Percentiles rank a stretch among this genome's conserved stretches.
These are phyloP conservation scores for Magallana gigas DNA, from an alignment of 1,140 invertebrate genomes.

Conservation along the genomic window DNA sequence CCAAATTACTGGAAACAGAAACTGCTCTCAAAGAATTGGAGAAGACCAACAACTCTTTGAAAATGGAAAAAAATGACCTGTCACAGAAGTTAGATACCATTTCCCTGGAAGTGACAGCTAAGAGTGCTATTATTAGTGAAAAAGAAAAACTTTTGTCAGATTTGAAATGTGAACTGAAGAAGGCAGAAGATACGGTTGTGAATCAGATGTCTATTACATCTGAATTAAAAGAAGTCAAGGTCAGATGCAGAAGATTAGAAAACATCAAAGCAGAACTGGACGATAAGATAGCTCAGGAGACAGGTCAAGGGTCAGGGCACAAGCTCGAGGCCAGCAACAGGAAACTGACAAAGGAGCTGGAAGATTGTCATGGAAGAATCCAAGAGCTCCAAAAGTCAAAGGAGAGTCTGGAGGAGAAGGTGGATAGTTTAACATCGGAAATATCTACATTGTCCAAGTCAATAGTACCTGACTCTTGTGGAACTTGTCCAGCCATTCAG, in stretches of 20 bases:
- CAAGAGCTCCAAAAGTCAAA: neutral
- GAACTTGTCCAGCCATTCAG: neutral
- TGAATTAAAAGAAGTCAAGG: conserved; percentile 27
- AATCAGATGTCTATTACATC: conserved; percentile 13
- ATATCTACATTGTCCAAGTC: neutral
- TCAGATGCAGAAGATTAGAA: neutral
- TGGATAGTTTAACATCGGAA: neutral
- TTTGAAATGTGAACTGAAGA: neutral
- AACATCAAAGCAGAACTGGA: conserved; percentile 24
- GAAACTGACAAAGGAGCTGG: neutral
- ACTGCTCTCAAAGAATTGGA: neutral
- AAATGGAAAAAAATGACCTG: conserved; percentile 40
- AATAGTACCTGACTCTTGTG: neutral
- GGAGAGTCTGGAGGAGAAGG: neutral
- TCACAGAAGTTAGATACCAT: conserved; percentile 33
- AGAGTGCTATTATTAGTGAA: conserved; percentile 40
- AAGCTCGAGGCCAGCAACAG: neutral
- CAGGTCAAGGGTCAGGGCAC: neutral
- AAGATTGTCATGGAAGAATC: neutral
- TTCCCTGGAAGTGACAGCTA: conserved; percentile 40
- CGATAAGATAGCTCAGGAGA: conserved; percentile 43
- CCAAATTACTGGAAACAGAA: neutral
- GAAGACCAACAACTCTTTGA: conserved; percentile 6
- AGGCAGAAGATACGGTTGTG: neutral
- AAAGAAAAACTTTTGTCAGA: conserved; percentile 24